Evolutionary conservation across 2,113 vertebrate genomes (phyloP).

Genomic region (Boleophthalmus pectinirostris): DNA sequence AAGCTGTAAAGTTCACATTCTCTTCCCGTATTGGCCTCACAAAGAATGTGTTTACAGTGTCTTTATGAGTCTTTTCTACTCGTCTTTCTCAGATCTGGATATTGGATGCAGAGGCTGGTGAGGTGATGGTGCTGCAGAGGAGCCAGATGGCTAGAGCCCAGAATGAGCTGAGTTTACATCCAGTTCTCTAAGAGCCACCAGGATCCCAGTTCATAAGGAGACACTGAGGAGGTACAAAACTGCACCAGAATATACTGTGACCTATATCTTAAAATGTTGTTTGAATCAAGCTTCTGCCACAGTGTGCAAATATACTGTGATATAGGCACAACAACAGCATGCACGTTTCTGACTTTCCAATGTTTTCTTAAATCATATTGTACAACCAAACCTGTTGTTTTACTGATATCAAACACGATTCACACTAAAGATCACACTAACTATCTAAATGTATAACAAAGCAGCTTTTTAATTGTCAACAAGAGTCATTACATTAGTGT

Average conservation of each 20-base stretch:
- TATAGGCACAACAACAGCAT: background rate
- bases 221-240: slow-evolving; percentile 71
- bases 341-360: background rate
- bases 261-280: background rate
- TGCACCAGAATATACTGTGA: background rate
- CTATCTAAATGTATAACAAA: background rate
- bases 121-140: slow-evolving; percentile 51
- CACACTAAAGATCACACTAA: background rate
- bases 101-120: slow-evolving; percentile 31
- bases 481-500: background rate
- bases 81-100: slow-evolving; percentile 50
- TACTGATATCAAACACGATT: background rate
- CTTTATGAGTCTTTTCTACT: slow-evolving; percentile 59
- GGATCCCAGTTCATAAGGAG: slow-evolving; percentile 69
- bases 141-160: slow-evolving; percentile 72
- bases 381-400: background rate
- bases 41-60: slow-evolving; percentile 65
- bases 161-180: slow-evolving; percentile 52
- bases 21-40: slow-evolving; percentile 39
- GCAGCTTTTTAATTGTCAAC: background rate
- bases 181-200: slow-evolving; percentile 59
- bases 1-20: slow-evolving; percentile 40
- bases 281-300: background rate
- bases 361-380: background rate
- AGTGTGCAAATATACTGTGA: background rate